These are phyloP conservation scores for Heteropelma amictum DNA, from an alignment of 2,888 invertebrate species.

Conservation along the genomic window DNA sequence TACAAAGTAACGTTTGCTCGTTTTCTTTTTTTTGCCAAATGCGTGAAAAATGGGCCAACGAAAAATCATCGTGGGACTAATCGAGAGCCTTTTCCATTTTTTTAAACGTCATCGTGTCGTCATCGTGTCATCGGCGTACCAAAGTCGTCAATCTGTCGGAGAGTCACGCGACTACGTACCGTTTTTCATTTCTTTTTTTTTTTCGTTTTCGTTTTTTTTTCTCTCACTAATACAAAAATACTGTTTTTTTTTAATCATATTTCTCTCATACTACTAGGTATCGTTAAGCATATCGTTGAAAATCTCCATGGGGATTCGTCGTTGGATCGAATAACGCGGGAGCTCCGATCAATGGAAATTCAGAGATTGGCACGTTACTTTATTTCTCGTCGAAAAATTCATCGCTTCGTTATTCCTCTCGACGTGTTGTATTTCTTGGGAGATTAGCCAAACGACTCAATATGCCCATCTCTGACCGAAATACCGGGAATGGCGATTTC, in stretches of 20 bases:
- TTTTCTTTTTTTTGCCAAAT: neutral
- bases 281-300: constrained; percentile 68
- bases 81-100: neutral
- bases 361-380: neutral
- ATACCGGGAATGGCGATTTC: constrained; percentile 62
- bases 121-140: constrained; percentile 28
- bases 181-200: constrained; percentile 13
- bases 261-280: constrained; percentile 63
- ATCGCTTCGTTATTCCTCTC: neutral
- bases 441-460: constrained; percentile 42
- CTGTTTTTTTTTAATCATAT: constrained; percentile 72
- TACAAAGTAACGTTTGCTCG: too few species aligned
- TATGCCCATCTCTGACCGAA: constrained; percentile 38
- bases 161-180: constrained; percentile 34
- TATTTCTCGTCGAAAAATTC: neutral
- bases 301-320: constrained; percentile 60
- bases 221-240: constrained; percentile 72
- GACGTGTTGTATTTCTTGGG: constrained; percentile 28
- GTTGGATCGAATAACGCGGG: constrained; percentile 53
- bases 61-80: constrained; percentile 7
- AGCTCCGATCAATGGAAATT: constrained; percentile 34
- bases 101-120: constrained; percentile 37
- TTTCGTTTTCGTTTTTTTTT: constrained; percentile 1
- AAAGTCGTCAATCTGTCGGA: constrained; percentile 46
- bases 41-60: constrained; percentile 23